phyloP scores from a whole-genome alignment of 2,113 vertebrate species.

The Bos javanicus region DNA sequence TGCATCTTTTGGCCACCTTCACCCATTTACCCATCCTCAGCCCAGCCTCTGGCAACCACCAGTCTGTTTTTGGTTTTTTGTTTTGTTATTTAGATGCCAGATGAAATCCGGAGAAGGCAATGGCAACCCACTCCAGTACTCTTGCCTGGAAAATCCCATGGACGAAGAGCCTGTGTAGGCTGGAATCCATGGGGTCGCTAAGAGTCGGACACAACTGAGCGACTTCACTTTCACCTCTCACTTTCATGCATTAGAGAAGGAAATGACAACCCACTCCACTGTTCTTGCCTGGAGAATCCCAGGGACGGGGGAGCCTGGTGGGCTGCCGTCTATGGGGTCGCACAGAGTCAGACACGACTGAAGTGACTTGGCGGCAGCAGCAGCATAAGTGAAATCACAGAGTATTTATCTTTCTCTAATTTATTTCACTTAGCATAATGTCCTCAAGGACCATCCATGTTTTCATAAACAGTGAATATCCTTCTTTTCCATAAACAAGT shows the following conservation, averaged over 20 bases:
- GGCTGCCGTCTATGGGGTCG: too few species aligned
- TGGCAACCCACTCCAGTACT: too few species aligned
- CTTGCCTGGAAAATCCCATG: too few species aligned
- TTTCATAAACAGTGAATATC: neutral
- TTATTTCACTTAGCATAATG: neutral
- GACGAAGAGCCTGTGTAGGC: too few species aligned
- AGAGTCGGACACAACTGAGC: rapidly evolving
- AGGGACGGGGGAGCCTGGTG: too few species aligned
- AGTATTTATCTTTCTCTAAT: neutral
- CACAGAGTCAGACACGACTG: too few species aligned
- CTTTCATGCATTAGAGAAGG: too few species aligned
- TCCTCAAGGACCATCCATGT: neutral
- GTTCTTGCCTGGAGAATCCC: too few species aligned
- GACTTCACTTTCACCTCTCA: too few species aligned
- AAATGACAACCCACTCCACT: too few species aligned
- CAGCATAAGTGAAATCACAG: neutral
- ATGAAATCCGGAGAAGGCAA: neutral
- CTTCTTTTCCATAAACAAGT: neutral
- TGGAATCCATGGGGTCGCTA: too few species aligned
- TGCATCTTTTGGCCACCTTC: neutral
- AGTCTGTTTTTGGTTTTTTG: neutral
- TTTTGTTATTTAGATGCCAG: neutral
- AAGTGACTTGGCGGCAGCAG: too few species aligned
- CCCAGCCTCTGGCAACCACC: neutral
- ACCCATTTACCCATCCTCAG: neutral